phyloP scores from a whole-genome alignment of 1,140 invertebrate species.

The Penaeus indicus region DNA sequence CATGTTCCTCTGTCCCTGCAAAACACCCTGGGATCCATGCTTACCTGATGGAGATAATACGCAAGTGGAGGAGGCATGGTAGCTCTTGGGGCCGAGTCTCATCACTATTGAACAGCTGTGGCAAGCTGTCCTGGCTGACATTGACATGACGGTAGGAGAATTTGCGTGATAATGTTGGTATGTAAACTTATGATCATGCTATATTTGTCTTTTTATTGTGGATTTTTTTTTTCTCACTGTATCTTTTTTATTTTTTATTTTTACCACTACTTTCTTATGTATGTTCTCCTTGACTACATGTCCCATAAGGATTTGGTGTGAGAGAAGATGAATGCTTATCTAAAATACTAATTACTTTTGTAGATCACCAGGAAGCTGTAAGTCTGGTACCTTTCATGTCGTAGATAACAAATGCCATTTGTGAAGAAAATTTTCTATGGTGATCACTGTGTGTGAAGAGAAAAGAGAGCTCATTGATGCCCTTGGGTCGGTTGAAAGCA shows the following conservation, averaged over 20 bases:
- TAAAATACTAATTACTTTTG: no score
- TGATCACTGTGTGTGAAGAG: no score
- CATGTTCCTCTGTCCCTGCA: conserved; percentile 68
- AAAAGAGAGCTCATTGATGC: no score
- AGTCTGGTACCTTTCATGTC: background rate
- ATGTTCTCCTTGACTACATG: background rate
- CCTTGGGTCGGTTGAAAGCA: no score
- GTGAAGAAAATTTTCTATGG: no score
- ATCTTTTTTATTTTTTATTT: no score
- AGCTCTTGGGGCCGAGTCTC: conserved; percentile 54
- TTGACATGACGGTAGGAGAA: conserved; percentile 60
- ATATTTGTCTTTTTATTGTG: no score
- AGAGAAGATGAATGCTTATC: background rate
- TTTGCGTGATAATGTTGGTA: conserved; percentile 4
- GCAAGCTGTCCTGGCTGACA: conserved; percentile 61
- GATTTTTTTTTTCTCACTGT: no score
- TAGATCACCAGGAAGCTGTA: background rate
- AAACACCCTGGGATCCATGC: conserved; percentile 64
- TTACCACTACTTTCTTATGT: no score
- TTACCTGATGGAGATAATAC: conserved; percentile 67
- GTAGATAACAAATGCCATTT: background rate
- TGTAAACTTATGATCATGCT: background rate
- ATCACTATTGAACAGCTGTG: conserved; percentile 59
- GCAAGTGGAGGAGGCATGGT: conserved; percentile 41
- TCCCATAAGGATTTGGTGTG: background rate